A percentile compares a stretch with the other conserved stretches of the same genome.
Conservation (phyloP, 2,797 vertebrate genomes). For the Phylloscopus collybita region DNA sequence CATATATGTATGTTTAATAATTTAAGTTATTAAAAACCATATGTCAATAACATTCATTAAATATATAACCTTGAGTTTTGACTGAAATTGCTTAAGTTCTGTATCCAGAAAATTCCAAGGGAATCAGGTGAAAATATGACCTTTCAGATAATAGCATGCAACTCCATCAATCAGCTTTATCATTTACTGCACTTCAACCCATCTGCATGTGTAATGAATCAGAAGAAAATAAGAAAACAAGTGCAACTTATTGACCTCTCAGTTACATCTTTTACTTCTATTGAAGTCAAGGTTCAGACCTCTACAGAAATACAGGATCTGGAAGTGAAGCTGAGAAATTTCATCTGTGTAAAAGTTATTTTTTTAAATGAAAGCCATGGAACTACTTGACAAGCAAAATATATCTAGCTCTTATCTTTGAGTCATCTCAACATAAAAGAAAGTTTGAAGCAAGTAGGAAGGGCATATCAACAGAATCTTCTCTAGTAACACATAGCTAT, state of each 20-base stretch:
- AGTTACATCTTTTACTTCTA: not conserved
- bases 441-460: constrained; percentile 4
- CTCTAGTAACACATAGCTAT: constrained; percentile 3
- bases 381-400: constrained; percentile 19
- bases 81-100: constrained; percentile 37
- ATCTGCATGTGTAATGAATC: constrained; percentile 33
- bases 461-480: constrained; percentile 16
- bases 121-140: constrained; percentile 66
- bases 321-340: not conserved
- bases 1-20: not conserved
- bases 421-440: not conserved
- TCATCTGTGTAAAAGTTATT: not conserved
- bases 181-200: constrained; percentile 12
- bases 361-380: not conserved
- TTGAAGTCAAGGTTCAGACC: not conserved
- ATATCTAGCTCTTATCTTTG: constrained; percentile 10
- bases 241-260: not conserved
- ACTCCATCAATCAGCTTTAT: constrained; percentile 61
- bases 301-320: not conserved
- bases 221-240: constrained; percentile 54
- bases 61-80: not conserved
- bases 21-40: not conserved
- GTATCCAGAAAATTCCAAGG: constrained; percentile 59
- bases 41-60: not conserved
- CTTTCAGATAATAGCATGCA: constrained; percentile 54